phyloP scores from a whole-genome alignment of 2,797 vertebrate species.

The Periophthalmus magnuspinnatus region DNA sequence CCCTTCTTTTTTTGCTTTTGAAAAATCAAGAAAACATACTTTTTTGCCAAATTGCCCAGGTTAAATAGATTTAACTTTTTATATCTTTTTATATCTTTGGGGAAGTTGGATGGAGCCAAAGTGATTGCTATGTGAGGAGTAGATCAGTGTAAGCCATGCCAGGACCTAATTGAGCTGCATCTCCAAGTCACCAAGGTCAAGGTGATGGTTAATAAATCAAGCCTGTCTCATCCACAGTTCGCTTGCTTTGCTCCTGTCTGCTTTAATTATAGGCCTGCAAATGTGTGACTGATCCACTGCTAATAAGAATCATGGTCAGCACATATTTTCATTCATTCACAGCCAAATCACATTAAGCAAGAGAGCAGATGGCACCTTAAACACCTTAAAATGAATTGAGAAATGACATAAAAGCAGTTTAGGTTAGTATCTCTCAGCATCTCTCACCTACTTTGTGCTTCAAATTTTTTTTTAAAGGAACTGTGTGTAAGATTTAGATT shows the following conservation, averaged over 20 bases:
- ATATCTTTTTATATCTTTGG: neutral
- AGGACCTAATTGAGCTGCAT: slow-evolving; percentile 72
- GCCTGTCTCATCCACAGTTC: slow-evolving; percentile 32
- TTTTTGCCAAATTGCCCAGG: no score
- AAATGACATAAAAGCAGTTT: slow-evolving; percentile 39
- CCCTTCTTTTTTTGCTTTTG: no score
- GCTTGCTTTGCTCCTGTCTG: slow-evolving; percentile 23
- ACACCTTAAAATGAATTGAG: slow-evolving; percentile 26
- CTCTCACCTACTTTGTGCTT: slow-evolving; percentile 42
- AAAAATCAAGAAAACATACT: no score
- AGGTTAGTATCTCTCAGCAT: slow-evolving; percentile 22
- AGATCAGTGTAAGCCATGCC: slow-evolving; percentile 48
- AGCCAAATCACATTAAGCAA: slow-evolving; percentile 38
- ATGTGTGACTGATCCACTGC: slow-evolving; percentile 64
- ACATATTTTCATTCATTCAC: slow-evolving; percentile 31
- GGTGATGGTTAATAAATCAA: slow-evolving; percentile 77
- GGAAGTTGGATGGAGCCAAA: slow-evolving; percentile 21
- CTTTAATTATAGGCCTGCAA: slow-evolving; percentile 72
- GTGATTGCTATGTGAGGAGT: slow-evolving; percentile 53
- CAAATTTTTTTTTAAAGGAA: slow-evolving; percentile 15
- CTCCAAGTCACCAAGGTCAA: slow-evolving; percentile 70
- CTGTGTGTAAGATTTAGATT: no score
- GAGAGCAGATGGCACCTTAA: slow-evolving; percentile 17
- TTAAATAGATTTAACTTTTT: slow-evolving; percentile 15
- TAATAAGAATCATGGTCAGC: slow-evolving; percentile 67